Base-by-base conservation (phyloP, 2,113 vertebrate species). In the Amia ocellicauda region DNA sequence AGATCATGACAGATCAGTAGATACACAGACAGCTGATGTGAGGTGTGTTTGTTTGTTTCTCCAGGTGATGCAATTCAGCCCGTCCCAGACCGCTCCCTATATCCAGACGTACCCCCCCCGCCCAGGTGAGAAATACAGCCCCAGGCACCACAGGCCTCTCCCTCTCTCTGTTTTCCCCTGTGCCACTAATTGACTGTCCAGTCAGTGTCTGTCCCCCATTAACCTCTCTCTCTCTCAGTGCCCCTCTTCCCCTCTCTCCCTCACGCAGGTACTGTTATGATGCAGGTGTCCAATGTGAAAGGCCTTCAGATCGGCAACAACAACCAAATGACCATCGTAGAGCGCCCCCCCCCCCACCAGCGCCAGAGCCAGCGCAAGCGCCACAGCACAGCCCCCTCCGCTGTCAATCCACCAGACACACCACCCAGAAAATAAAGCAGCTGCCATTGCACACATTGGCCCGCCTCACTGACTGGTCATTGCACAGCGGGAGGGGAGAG, bases 301-400 rank as follows among this genome's bases (percentile, higher is more conserved):
- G 78, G 70, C 10, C 1, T 86, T 0, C 84, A 85, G 70, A 5
- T 24, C 0, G 87, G 87, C 3, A 11, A 74, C 71, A 31, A 76
- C 64, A 89, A 86, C 74, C 5, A 0, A 52, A 74, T 76, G 77
- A 14, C 68, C 7, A 36, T 23, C 13, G 2, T 31, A n/a, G n/a
- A n/a, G n/a, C n/a, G n/a, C n/a, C n/a, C n/a, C n/a, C n/a, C n/a
- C n/a, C n/a, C n/a, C n/a, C n/a, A n/a, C 0, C 10, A 8, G 19
- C 7, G 0, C 3, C 3, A 5, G 2, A 55, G 3, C 43, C 4
- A 8, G 1, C 73, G 85, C 0, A 82, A 80, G 45, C 63, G 77
- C 52, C 58, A 78, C 68, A 71, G 51, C 0, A 86, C 87, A 5
- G 85, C 85, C 0, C 85, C 87, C 0, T 24, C 84, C 2, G 62